These are phyloP conservation scores for Scaptomyza montana DNA, from an alignment of 1,140 invertebrate genomes.

Conservation along the genomic window DNA sequence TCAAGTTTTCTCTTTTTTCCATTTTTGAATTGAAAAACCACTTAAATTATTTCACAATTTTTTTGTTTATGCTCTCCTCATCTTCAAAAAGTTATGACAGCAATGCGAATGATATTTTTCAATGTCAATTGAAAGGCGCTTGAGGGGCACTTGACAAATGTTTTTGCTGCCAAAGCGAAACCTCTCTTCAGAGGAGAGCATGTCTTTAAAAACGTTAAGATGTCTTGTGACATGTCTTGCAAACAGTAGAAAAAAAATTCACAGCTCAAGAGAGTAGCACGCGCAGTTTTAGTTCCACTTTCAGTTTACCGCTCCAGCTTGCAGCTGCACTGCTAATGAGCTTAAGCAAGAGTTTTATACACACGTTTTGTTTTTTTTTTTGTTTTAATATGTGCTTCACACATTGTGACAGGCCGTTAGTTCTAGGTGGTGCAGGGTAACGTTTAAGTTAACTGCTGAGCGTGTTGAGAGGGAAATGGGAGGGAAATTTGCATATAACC, in stretches of 20 bases:
- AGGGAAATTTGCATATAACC: conserved; percentile 44
- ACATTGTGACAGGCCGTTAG: conserved; percentile 29
- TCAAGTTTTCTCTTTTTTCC: background rate
- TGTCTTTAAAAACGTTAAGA: conserved; percentile 5
- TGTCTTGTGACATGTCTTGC: background rate
- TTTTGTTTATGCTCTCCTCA: background rate
- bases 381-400: conserved; percentile 10
- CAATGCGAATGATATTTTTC: conserved; percentile 17
- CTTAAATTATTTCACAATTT: conserved; percentile 11
- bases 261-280: conserved; percentile 27
- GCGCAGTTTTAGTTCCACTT: conserved; percentile 31
- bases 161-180: background rate
- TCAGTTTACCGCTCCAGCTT: conserved; percentile 4
- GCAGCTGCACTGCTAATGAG: conserved; percentile 27
- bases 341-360: conserved; percentile 49
- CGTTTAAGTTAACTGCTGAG: conserved; percentile 66
- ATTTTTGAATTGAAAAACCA: background rate
- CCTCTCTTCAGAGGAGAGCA: background rate
- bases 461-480: conserved; percentile 25
- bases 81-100: conserved; percentile 19
- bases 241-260: conserved; percentile 1
- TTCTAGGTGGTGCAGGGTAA: conserved; percentile 1
- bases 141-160: conserved; percentile 13
- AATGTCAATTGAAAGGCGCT: conserved; percentile 19
- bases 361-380: conserved; percentile 29